Percentiles rank a stretch among this genome's conserved stretches.
Evolutionary conservation across 2,797 vertebrate genomes (phyloP).

Genomic region (Acanthopagrus latus): DNA sequence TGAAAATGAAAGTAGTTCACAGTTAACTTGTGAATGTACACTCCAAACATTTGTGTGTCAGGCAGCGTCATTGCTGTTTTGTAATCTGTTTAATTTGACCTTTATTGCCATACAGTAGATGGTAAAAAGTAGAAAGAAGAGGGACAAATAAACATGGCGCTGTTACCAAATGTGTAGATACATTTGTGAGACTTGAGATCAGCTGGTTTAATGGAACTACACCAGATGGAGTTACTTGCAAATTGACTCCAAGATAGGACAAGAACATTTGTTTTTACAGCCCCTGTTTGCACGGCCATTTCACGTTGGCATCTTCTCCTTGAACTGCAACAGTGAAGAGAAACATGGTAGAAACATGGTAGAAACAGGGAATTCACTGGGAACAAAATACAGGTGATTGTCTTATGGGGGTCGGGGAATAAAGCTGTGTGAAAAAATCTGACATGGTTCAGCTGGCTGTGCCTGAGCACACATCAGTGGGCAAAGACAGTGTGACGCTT

Average conservation of each 20-base stretch:
- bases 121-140: not conserved
- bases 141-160: not conserved
- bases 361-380: not conserved
- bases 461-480: not conserved
- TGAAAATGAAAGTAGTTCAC: slow-evolving; percentile 19
- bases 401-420: not conserved
- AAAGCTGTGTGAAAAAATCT: slow-evolving; percentile 1
- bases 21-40: slow-evolving; percentile 6
- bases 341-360: not conserved
- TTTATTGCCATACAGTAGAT: not conserved
- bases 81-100: not conserved
- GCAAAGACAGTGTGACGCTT: not conserved
- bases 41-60: not conserved
- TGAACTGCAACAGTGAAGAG: not conserved
- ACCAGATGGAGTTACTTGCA: not conserved
- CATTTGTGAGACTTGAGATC: not conserved
- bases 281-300: slow-evolving; percentile 1
- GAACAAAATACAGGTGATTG: slow-evolving; percentile 5
- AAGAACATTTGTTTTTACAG: not conserved
- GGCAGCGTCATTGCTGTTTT: not conserved
- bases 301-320: not conserved
- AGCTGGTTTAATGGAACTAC: not conserved
- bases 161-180: not conserved
- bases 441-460: not conserved
- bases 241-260: not conserved